Evolutionary conservation across 2,888 invertebrate genomes (phyloP).

Genomic region (Lasioglossum morio): DNA sequence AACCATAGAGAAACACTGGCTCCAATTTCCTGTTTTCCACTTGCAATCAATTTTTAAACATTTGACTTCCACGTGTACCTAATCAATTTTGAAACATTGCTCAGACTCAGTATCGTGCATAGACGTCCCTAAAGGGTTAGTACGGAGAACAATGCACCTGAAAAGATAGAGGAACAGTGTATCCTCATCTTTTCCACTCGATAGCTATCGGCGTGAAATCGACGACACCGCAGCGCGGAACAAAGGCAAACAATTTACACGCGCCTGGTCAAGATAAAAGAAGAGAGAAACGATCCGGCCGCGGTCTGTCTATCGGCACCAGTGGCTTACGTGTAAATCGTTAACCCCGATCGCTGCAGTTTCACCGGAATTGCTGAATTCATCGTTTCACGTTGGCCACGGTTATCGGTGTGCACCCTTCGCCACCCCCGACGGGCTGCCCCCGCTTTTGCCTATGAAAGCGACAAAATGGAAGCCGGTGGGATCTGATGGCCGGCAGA

Average conservation of each 20-base stretch:
- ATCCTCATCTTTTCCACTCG: not conserved
- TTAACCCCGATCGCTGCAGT: slow-evolving; percentile 37
- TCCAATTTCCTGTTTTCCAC: too few species aligned
- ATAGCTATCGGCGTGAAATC: not conserved
- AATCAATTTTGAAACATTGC: too few species aligned
- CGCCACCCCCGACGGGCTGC: not conserved
- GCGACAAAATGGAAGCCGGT: slow-evolving; percentile 21
- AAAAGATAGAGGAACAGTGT: not conserved
- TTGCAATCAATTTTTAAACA: too few species aligned
- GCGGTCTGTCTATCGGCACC: slow-evolving; percentile 26
- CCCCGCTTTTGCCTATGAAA: slow-evolving; percentile 21
- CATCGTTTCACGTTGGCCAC: slow-evolving; percentile 35
- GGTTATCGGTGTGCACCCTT: slow-evolving; percentile 23
- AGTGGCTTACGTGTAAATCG: slow-evolving; percentile 41
- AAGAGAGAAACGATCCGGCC: not conserved
- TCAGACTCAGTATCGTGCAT: not conserved
- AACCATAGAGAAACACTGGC: too few species aligned
- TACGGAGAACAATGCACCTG: not conserved
- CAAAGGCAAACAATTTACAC: slow-evolving; percentile 44
- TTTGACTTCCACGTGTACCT: too few species aligned
- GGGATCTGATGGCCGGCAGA: slow-evolving; percentile 31
- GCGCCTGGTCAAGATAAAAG: slow-evolving; percentile 3
- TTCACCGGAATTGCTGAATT: slow-evolving; percentile 44
- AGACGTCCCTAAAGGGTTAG: not conserved
- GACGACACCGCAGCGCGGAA: not conserved